Conservation (phyloP, 1,140 invertebrate species). For the Drosophila kepulauana region DNA sequence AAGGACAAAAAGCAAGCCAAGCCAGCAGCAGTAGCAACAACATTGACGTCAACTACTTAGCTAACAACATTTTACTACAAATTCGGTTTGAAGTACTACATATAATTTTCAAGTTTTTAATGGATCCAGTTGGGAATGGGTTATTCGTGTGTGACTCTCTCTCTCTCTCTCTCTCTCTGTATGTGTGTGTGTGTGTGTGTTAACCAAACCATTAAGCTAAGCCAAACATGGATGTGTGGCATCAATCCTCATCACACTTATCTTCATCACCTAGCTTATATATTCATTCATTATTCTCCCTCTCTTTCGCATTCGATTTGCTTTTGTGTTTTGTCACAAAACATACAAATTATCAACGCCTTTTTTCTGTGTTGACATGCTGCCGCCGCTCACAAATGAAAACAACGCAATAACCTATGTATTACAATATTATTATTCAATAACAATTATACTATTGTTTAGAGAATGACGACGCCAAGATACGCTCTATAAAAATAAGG, state of each 20-base stretch:
- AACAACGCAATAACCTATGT: background rate
- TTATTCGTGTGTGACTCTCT: background rate
- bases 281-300: conserved; percentile 2
- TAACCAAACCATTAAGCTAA: conserved; percentile 4
- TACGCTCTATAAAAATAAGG: too few species aligned
- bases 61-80: conserved; percentile 56
- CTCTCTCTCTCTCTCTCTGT: too few species aligned
- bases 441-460: too few species aligned
- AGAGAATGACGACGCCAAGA: too few species aligned
- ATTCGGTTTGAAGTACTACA: conserved; percentile 21
- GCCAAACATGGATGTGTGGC: background rate
- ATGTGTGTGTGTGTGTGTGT: background rate
- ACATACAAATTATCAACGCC: background rate
- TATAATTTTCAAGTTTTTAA: conserved; percentile 43
- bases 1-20: conserved; percentile 17
- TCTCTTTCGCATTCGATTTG: background rate
- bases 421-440: too few species aligned
- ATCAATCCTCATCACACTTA: background rate
- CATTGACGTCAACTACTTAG: conserved; percentile 54
- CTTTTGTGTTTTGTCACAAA: conserved; percentile 1
- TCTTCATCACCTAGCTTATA: background rate
- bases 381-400: background rate
- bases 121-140: background rate
- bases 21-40: conserved; percentile 24
- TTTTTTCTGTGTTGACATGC: background rate